Conservation (phyloP, 92 coral and sea anemone genomes). For the Plumapathes pennacea region DNA sequence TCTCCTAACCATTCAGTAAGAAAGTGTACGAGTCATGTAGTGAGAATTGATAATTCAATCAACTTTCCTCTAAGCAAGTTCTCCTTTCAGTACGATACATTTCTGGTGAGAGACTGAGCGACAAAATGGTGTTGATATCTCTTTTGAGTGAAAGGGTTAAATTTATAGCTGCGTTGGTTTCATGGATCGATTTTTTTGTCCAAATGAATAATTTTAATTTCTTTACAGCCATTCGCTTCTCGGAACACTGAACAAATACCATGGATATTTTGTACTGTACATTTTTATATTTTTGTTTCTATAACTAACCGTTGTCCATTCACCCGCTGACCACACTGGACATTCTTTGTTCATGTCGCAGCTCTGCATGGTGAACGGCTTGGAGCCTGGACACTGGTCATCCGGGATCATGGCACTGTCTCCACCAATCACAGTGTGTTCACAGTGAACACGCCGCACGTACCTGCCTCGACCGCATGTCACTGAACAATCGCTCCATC, state of each 20-base stretch:
- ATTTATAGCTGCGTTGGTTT: too few species aligned
- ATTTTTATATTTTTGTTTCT: neutral
- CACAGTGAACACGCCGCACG: conserved; percentile 89
- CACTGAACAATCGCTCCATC: conserved; percentile 81
- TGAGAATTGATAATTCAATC: too few species aligned
- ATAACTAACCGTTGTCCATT: conserved; percentile 82
- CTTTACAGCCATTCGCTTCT: neutral
- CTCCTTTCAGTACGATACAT: too few species aligned
- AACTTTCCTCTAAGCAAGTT: too few species aligned
- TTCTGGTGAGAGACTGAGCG: too few species aligned
- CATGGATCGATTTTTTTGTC: too few species aligned
- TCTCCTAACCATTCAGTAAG: too few species aligned
- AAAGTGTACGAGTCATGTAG: too few species aligned
- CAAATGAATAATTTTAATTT: too few species aligned
- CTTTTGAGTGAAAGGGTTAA: too few species aligned
- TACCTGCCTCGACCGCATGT: conserved; percentile 89
- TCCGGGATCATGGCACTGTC: conserved; percentile 71
- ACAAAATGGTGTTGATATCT: too few species aligned
- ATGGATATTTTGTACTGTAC: neutral
- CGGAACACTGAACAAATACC: neutral
- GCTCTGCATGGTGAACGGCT: conserved; percentile 49
- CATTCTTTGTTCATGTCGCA: conserved; percentile 61
- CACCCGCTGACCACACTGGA: conserved; percentile 67
- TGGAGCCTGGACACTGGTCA: conserved; percentile 65
- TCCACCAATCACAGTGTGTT: conserved; percentile 59